phyloP scores from a whole-genome alignment of 1,140 invertebrate species.

The Aphelenchoides besseyi region DNA sequence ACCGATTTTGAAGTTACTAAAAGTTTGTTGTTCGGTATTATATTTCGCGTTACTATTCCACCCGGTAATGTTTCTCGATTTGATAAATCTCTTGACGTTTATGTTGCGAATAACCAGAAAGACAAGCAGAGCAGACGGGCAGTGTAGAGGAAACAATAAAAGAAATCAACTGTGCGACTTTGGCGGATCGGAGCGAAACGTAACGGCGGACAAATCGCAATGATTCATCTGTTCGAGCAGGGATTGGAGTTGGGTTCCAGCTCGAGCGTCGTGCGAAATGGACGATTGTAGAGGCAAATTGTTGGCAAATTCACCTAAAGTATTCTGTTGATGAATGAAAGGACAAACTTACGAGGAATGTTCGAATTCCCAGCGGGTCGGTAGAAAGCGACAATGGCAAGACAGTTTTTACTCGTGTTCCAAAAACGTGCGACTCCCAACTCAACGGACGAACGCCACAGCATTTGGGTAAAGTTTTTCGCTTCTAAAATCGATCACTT shows the following conservation, averaged over 20 bases:
- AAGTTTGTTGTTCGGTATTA: background rate
- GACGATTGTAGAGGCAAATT: slow-evolving; percentile 51
- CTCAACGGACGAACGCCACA: slow-evolving; percentile 76
- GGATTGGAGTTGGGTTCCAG: slow-evolving; percentile 30
- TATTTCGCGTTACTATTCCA: background rate
- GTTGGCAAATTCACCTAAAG: slow-evolving; percentile 57
- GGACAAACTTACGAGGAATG: slow-evolving; percentile 48
- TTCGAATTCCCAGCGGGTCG: slow-evolving; percentile 58
- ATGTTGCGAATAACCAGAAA: background rate
- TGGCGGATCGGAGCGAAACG: slow-evolving; percentile 23
- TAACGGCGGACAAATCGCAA: slow-evolving; percentile 20
- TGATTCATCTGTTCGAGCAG: slow-evolving; percentile 45
- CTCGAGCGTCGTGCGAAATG: slow-evolving; percentile 39
- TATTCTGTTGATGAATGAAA: slow-evolving; percentile 15
- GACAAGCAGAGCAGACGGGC: background rate
- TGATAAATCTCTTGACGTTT: slow-evolving; percentile 9
- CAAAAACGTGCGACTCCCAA: slow-evolving; percentile 73
- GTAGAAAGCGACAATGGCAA: slow-evolving; percentile 61
- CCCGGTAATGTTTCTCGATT: background rate
- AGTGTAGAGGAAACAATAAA: background rate
- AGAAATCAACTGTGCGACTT: background rate
- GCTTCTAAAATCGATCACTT: slow-evolving; percentile 49
- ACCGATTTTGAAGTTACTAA: background rate
- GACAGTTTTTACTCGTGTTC: slow-evolving; percentile 59
- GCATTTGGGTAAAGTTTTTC: slow-evolving; percentile 80